These are phyloP conservation scores for Syngnathoides biaculeatus DNA, from an alignment of 2,113 vertebrate species.

Conservation along the genomic window DNA sequence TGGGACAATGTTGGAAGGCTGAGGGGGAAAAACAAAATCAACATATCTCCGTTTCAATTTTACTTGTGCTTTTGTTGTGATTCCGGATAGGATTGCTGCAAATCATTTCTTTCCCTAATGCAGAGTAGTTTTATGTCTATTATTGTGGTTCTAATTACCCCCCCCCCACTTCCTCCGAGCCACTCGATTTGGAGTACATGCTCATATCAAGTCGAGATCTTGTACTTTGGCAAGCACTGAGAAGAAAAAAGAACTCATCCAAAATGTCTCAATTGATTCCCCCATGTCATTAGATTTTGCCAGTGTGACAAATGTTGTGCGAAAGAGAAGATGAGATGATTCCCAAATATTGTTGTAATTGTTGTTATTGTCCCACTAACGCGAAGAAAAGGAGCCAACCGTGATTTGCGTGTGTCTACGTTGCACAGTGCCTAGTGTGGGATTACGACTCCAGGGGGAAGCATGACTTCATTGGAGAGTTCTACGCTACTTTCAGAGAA, in stretches of 20 bases:
- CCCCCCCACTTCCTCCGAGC: too few relatives aligned
- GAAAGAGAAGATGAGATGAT: neutral
- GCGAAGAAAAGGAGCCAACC: conserved; percentile 18
- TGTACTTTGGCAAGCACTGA: too few relatives aligned
- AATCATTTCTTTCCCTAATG: neutral
- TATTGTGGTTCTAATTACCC: too few relatives aligned
- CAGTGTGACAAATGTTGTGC: neutral
- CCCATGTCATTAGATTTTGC: neutral
- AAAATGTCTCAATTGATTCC: too few relatives aligned
- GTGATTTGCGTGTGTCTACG: conserved; percentile 20
- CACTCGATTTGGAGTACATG: too few relatives aligned
- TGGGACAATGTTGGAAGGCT: too few relatives aligned
- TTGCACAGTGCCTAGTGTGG: conserved; percentile 84
- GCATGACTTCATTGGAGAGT: conserved; percentile 95
- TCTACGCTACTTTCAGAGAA: conserved; percentile 88
- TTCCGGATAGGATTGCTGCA: too few relatives aligned
- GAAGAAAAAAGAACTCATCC: too few relatives aligned
- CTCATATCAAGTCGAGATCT: too few relatives aligned
- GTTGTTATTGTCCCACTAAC: conserved; percentile 2
- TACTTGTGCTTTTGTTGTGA: too few relatives aligned
- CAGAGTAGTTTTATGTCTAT: neutral
- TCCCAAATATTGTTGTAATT: conserved; percentile 3
- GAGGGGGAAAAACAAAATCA: too few relatives aligned
- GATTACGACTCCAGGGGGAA: conserved; percentile 92
- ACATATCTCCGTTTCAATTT: too few relatives aligned